Conservation (phyloP, 1,140 invertebrate genomes). For the Ips nitidus region DNA sequence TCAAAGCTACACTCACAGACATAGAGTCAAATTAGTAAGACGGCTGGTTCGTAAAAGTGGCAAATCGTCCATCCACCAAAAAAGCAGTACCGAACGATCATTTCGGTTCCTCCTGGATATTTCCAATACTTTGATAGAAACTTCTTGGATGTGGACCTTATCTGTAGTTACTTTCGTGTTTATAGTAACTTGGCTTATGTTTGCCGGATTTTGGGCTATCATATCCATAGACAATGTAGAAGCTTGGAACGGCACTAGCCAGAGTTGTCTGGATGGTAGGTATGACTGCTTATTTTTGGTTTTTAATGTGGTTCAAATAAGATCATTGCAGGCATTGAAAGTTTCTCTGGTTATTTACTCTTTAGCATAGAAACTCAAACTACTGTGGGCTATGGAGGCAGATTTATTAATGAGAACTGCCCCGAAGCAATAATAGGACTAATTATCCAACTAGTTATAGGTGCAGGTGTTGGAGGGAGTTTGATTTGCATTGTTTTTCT, state of each 20-base stretch:
- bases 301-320: not conserved
- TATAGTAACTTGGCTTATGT: constrained; percentile 44
- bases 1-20: constrained; percentile 27
- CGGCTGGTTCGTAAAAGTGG: constrained; percentile 38
- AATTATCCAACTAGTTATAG: constrained; percentile 60
- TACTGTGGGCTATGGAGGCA: constrained; percentile 70
- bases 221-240: constrained; percentile 44
- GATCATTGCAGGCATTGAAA: constrained; percentile 25
- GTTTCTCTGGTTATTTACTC: constrained; percentile 57
- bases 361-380: constrained; percentile 64
- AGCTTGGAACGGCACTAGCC: constrained; percentile 28
- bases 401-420: constrained; percentile 82
- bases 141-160: constrained; percentile 62
- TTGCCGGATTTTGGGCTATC: constrained; percentile 45
- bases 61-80: constrained; percentile 32
- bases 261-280: constrained; percentile 37
- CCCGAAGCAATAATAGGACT: constrained; percentile 78
- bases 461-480: constrained; percentile 59
- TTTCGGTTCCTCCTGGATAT: constrained; percentile 51
- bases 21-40: constrained; percentile 22
- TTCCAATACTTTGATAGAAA: constrained; percentile 63
- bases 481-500: constrained; percentile 63
- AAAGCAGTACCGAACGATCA: constrained; percentile 21
- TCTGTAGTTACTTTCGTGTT: constrained; percentile 51
- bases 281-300: not conserved